Percentiles rank a stretch among this genome's conserved stretches.
Conservation (phyloP, 2,888 invertebrate genomes). For the Trachelus stipa region DNA sequence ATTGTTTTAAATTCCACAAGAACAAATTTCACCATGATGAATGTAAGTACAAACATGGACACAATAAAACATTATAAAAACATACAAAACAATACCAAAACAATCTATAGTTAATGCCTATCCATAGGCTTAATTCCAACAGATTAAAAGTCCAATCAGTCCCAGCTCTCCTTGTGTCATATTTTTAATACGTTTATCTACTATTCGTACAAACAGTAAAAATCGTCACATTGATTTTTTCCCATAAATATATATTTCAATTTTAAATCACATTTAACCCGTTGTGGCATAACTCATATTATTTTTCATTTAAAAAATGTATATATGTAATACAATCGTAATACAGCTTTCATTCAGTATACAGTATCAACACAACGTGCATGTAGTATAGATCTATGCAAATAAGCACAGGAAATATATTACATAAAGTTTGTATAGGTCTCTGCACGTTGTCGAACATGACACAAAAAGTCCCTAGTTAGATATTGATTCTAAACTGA, state of each 20-base stretch:
- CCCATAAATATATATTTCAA: no score
- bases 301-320: neutral
- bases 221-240: neutral
- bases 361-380: neutral
- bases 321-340: no score
- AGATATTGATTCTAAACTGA: no score
- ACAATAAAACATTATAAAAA: neutral
- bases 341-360: neutral
- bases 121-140: neutral
- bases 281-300: neutral
- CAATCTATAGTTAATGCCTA: neutral
- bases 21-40: neutral
- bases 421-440: neutral
- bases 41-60: neutral
- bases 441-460: neutral
- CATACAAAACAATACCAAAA: neutral
- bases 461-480: neutral
- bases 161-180: neutral
- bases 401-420: neutral
- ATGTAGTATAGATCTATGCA: neutral
- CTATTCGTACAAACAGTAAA: no score
- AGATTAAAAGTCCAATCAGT: neutral
- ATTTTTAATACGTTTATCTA: neutral
- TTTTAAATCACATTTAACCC: neutral
- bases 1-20: neutral